phyloP scores from a whole-genome alignment of 2,888 invertebrate genomes.

The Lasioglossum lativentre region DNA sequence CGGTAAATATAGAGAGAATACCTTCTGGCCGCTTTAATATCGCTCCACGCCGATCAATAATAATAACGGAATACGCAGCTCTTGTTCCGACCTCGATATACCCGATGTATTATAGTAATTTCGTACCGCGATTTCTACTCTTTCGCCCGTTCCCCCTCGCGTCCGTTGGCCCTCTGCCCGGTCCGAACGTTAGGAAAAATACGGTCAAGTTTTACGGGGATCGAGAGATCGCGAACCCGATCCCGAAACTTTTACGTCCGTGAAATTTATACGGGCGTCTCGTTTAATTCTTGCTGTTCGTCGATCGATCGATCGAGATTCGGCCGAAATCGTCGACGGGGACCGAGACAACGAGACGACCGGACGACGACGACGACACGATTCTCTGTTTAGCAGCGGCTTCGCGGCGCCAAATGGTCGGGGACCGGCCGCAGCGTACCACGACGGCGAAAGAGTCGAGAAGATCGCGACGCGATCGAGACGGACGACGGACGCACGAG shows the following conservation, averaged over 20 bases:
- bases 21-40: constrained; percentile 80
- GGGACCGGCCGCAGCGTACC: constrained; percentile 79
- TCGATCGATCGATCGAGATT: constrained; percentile 15
- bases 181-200: constrained; percentile 19
- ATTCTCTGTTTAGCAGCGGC: constrained; percentile 55
- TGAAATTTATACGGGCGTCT: constrained; percentile 13
- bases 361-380: not conserved
- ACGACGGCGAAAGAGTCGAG: constrained; percentile 72
- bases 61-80: constrained; percentile 81
- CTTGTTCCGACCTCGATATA: constrained; percentile 73
- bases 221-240: constrained; percentile 24
- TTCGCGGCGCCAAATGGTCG: not conserved
- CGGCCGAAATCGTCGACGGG: not conserved
- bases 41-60: constrained; percentile 81
- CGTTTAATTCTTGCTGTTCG: constrained; percentile 32
- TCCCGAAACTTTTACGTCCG: constrained; percentile 19
- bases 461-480: constrained; percentile 18
- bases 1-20: constrained; percentile 82
- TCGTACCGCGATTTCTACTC: constrained; percentile 64
- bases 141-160: constrained; percentile 15
- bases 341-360: not conserved
- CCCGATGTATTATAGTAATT: constrained; percentile 82
- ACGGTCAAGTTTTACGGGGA: constrained; percentile 24
- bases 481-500: constrained; percentile 23
- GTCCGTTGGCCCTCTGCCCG: constrained; percentile 42